Evolutionary conservation across 37 sponge, comb jelly and placozoan genomes (phyloP).

Genomic region (Hormiphora californensis): DNA sequence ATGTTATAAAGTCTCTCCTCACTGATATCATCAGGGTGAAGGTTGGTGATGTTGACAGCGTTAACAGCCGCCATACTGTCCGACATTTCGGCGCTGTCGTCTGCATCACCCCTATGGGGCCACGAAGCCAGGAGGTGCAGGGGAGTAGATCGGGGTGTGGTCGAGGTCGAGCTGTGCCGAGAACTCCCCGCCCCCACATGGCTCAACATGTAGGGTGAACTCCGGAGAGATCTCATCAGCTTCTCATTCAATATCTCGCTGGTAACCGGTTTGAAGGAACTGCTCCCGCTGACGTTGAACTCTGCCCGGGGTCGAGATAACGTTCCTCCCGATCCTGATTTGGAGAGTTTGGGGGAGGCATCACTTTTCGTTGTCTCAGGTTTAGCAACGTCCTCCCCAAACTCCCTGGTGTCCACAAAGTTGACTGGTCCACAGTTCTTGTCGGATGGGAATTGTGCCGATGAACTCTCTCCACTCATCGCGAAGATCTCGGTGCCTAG

Average conservation of each 20-base stretch:
- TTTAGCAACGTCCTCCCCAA: conserved; percentile 44
- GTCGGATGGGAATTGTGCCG: conserved; percentile 1
- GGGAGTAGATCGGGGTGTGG: conserved; percentile 47
- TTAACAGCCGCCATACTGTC: conserved; percentile 47
- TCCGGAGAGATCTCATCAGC: conserved; percentile 15
- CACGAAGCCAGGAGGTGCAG: conserved; percentile 49
- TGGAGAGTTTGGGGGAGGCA: conserved; percentile 47
- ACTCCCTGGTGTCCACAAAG: conserved; percentile 53
- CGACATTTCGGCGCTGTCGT: conserved; percentile 17
- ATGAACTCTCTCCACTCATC: not conserved
- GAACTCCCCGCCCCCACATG: conserved; percentile 23
- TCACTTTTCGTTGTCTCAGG: conserved; percentile 33
- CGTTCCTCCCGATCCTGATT: conserved; percentile 1
- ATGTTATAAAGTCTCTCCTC: conserved; percentile 50
- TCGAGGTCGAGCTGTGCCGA: conserved; percentile 52
- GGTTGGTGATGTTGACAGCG: conserved; percentile 55
- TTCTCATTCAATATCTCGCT: conserved; percentile 30
- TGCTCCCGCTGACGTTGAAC: not conserved
- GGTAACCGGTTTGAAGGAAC: conserved; percentile 38
- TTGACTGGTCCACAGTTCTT: not conserved
- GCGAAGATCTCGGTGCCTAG: conserved; percentile 43
- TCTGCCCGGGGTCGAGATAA: not conserved
- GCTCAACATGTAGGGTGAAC: conserved; percentile 38
- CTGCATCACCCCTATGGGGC: conserved; percentile 24
- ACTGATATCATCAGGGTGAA: conserved; percentile 35